Evolutionary conservation across 1,140 invertebrate species (phyloP), one percentile per base, ranked within the genome.

Genomic region (Cotesia typhae): DNA sequence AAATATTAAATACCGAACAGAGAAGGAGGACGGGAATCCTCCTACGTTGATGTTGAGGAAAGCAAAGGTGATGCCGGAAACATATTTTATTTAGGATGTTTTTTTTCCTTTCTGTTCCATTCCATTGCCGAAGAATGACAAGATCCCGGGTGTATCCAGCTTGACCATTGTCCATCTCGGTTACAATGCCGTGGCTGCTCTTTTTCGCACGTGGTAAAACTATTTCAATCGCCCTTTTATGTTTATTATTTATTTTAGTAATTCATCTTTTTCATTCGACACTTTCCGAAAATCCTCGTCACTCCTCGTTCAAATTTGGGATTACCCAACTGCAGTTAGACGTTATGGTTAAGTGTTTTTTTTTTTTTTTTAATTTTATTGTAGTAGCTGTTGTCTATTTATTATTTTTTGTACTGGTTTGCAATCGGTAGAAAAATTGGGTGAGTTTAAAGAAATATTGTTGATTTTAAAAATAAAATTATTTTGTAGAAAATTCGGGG

Each of bases 181-280:
- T 53, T 28, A 74, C 73, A 74, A 74, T 67, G 61, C 37, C 55
- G 60, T 66, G 70, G 73, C 68, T 71, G 73, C 53, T 71, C 38
- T 73, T 73, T 74, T 69, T 59, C 36, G 68, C 68, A 55, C 52
- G 41, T 70, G 73, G 55, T 28, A n/a, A 60, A 36, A 14, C 67
- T 38, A 47, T 47, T 57, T 69, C 67, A 37, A 69, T 69, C 59
- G 55, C 20, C 60, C 57, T 57, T 41, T 35, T 55, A 9, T 38
- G 10, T n/a, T 60, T 10, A 17, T 60, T 37, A 59, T 69, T 69
- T 57, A 60, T 69, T 69, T 57, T 69, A 14, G 61, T 41, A 55
- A 47, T 69, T 28, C 57, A 59, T 59, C 57, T 59, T 59, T 59
- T 59, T 59, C 57, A 20, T 28, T 59, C 53, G 53, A 20, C 17